Base-by-base conservation (phyloP, 2,113 vertebrate species). In the Bos javanicus region DNA sequence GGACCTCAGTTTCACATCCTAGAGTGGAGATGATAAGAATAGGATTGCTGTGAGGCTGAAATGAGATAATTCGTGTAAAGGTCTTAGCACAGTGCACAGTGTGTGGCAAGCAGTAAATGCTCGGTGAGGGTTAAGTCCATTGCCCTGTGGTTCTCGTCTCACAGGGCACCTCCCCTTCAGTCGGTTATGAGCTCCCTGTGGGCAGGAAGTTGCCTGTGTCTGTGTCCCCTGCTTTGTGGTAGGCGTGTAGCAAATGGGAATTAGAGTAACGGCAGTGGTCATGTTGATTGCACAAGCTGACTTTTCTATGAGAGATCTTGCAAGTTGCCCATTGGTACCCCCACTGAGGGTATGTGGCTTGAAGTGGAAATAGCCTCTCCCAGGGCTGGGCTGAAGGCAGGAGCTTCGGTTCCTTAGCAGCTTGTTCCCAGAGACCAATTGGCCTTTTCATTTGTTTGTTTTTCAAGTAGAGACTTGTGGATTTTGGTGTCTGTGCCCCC, bases 361-460 rank as follows among this genome's bases (percentile, higher is more conserved):
- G 57, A 87, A 28, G 54, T 39, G 78, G 52, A 62, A 86, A 23
- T 86, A 23, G 39, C 71, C 23, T 89, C 67, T 87, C 36, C 56
- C 7, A 6, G 48, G 54, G 17, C 83, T 74, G 57, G 46, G 60
- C 71, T 60, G 43, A 96, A 89, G 71, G 33, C n/a, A 8, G 14
- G 5, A 43, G 30, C 21, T 33, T 74, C 46, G 2, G 17, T 62
- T 46, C 81, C 85, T 95, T 36, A 88, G 54, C n/a, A 54, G 25
- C 54, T 81, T 76, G 17, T 97, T 28, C 71, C 59, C 84, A 88
- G 43, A 80, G 81, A 94, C 43, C 48, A 21, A 43, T 28, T 92
- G 74, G 39, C 17, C 78, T 67, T 54, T 33, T 67, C 6, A 2
- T 33, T 46, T 76, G 23, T 78, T 48, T 50, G 10, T 25, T 81